Conservation (phyloP, 2,113 vertebrate species). For the Hipposideros armiger region DNA sequence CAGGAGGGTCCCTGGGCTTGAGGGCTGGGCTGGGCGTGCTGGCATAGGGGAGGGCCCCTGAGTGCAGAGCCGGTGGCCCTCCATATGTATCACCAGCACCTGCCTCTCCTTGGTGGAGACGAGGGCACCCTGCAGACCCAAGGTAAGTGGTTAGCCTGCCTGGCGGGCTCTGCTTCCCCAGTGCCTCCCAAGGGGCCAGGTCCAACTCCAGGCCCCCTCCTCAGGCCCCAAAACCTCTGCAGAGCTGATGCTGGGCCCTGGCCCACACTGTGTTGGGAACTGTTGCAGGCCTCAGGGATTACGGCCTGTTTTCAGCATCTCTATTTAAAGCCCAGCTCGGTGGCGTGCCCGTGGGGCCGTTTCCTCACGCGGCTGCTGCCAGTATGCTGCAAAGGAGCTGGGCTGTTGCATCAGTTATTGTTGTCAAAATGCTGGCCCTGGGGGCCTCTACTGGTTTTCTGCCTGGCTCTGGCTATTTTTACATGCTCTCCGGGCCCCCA, state of each 20-base stretch:
- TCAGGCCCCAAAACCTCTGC: not conserved
- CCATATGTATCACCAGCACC: not conserved
- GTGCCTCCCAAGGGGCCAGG: fast-evolving
- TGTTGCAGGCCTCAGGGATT: not conserved
- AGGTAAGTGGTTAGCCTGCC: not conserved
- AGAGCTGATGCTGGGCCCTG: not conserved
- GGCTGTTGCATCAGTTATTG: conserved; percentile 86
- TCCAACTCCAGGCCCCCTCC: not conserved
- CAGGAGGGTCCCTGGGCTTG: not conserved
- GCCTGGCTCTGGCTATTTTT: conserved; percentile 85
- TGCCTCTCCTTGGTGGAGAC: not conserved
- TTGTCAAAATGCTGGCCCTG: not conserved
- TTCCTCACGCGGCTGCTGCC: not conserved
- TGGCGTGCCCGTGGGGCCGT: fast-evolving
- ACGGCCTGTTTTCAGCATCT: conserved; percentile 67
- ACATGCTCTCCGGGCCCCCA: conserved; percentile 68
- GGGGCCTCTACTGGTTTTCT: conserved; percentile 80
- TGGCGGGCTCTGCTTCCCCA: not conserved
- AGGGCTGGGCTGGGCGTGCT: not conserved
- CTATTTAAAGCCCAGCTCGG: conserved; percentile 71
- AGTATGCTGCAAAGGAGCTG: conserved; percentile 5
- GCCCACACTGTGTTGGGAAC: not conserved
- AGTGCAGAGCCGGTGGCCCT: not conserved
- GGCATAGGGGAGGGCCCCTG: not conserved
- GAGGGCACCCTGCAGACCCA: not conserved